Evolutionary conservation across 2,113 vertebrate species (phyloP), one percentile per base, ranked within the genome.

Genomic region (Martes martes): DNA sequence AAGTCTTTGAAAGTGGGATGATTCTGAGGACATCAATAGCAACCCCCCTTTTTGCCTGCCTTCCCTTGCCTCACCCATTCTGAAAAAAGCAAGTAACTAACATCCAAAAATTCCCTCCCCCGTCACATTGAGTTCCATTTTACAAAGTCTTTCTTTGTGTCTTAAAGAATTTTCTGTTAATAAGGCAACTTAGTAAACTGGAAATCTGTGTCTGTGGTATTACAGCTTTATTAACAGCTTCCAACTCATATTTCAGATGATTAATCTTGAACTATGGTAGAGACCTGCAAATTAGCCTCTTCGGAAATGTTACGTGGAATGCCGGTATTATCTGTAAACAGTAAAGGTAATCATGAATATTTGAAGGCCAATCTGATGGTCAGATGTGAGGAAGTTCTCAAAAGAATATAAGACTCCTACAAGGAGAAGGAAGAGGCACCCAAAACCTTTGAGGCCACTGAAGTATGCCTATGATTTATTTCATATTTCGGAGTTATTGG

Each of bases 81-180:
- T 26, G 4, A 8, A 19, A 36, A 42, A 94, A 16, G 15, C 18
- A 59, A 24, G 7, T 24, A 47, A 57, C 15, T 5, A 15, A 11
- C 11, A 31, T 47, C 19, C 19, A 18, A 14, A 4, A 4, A 2
- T 9, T 19, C 2, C 15, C 1, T 79, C 5, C 2, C 3, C 33
- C 4, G 23, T 83, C 39, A 8, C 4, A 6, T 0, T 7, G 33
- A 57, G 11, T 23, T 73, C 31, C 9, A 16, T 26, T 31, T 24
- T 39, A 28, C 36, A 28, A 39, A 18, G 21, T 31, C 39, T 83
- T 69, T 83, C 61, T 69, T 63, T 93, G 61, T 52, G 23, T 84
- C 45, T 73, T 79, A 57, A 39, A 39, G 0, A 73, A 42, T 36
- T 89, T 88, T 65, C 50, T 78, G 2, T 45, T 71, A 52, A 9